phyloP scores from a whole-genome alignment of 2,797 vertebrate genomes.

The Tolypeutes matacus region DNA sequence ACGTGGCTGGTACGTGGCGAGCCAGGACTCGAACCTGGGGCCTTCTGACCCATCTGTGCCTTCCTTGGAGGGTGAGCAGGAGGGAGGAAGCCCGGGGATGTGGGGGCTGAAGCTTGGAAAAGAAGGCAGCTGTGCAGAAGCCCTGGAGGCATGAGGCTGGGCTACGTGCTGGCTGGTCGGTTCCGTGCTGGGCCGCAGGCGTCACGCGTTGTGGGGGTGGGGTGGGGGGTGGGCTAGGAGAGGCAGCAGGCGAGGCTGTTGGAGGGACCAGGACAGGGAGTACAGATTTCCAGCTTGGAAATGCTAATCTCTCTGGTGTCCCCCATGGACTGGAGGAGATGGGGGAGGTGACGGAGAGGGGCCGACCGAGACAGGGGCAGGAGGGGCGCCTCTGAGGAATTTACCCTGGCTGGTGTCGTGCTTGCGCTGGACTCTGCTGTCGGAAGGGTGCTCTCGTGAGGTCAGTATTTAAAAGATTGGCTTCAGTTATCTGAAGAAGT shows the following conservation, averaged over 20 bases:
- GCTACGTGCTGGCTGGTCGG: not conserved
- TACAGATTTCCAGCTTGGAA: accelerated
- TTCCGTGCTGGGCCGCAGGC: not conserved
- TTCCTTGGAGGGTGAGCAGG: not conserved
- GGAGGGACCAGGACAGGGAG: not conserved
- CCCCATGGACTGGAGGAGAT: not conserved
- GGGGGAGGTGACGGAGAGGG: not conserved
- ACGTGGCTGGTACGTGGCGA: not conserved
- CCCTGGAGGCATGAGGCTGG: not conserved
- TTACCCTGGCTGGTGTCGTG: accelerated
- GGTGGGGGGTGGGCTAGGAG: too few species aligned
- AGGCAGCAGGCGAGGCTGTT: not conserved
- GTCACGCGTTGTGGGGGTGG: too few species aligned
- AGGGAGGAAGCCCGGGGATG: not conserved
- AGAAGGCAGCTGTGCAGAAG: not conserved
- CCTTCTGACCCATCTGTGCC: not conserved
- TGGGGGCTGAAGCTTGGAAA: not conserved
- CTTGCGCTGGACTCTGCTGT: too few species aligned
- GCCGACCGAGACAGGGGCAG: not conserved
- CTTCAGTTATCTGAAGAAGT: not conserved
- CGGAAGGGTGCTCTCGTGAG: not conserved
- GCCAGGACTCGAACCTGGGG: too few species aligned
- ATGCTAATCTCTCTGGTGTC: too few species aligned
- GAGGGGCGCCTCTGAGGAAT: too few species aligned
- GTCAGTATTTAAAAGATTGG: not conserved